Conservation (phyloP, 2,888 invertebrate genomes). For the Trichopria drosophilae region DNA sequence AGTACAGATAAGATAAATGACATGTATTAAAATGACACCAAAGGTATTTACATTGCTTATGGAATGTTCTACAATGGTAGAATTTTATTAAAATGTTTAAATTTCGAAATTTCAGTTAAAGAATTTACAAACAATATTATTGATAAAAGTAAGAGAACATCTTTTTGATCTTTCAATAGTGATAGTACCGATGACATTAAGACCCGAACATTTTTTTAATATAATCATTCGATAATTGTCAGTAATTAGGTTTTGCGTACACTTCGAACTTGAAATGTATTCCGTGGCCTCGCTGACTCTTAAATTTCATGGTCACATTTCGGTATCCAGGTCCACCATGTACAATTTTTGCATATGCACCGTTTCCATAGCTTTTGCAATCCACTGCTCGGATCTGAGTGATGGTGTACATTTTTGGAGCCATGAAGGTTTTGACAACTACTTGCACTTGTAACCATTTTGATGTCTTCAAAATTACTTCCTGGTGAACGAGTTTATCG, state of each 20-base stretch:
- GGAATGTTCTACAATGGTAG: too few relatives aligned
- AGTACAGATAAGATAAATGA: too few relatives aligned
- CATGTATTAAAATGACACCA: too few relatives aligned
- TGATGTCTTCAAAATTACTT: constrained; percentile 43
- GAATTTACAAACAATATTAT: too few relatives aligned
- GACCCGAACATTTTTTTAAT: too few relatives aligned
- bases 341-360: constrained; percentile 55
- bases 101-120: too few relatives aligned
- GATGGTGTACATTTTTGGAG: constrained; percentile 41
- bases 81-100: too few relatives aligned
- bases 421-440: constrained; percentile 40
- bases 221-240: neutral
- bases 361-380: constrained; percentile 57
- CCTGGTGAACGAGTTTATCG: constrained; percentile 37
- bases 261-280: constrained; percentile 59
- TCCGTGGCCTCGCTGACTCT: constrained; percentile 57
- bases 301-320: constrained; percentile 55
- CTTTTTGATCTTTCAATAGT: too few relatives aligned
- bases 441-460: constrained; percentile 40
- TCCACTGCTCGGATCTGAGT: constrained; percentile 56
- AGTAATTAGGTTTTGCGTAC: constrained; percentile 44
- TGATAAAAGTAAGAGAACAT: too few relatives aligned
- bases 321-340: constrained; percentile 56
- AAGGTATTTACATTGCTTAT: too few relatives aligned
- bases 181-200: too few relatives aligned